Base-by-base conservation (phyloP, 2,113 vertebrate species). In the Corapipo altera region DNA sequence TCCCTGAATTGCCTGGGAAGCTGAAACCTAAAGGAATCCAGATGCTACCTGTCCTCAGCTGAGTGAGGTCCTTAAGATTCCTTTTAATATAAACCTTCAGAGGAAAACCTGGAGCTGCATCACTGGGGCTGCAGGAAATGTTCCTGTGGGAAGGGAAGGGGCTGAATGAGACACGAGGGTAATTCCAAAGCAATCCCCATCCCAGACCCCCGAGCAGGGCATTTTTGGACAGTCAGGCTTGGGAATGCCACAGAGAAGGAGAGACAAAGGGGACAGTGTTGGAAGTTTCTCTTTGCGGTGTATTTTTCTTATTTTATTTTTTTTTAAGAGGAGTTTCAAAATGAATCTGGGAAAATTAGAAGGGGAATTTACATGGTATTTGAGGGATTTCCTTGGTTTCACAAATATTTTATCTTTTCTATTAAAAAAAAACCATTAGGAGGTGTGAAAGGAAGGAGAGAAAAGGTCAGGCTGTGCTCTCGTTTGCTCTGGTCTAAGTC, bases 341-440 rank as follows among this genome's bases (percentile, higher is more conserved):
- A 79, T 8, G 67, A 96, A 76, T 90, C 91, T 81, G 52, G 69
- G 61, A 93, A 96, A 96, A 96, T 94, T 96, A 96, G 79, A 77
- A 85, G 77, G 88, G 85, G 92, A 91, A 96, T 96, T 95, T 96
- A 93, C 90, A 89, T 94, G 90, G 96, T 94, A 96, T 97, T 97
- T 96, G 93, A 97, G 85, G 93, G 93, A 96, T 97, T 95, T 96
- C 94, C 91, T 93, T 5, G 93, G 93, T 96, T 90, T 95, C 90
- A 90, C 92, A 90, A 90, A 93, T 92, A 96, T 96, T 96, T 96
- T 86, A 93, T 77, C 92, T 95, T 80, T 97, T 37, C 94, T 90
- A 94, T 94, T 91, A 85, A 95, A 96, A 93, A 96, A 91, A 93
- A 90, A 8, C 43, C 91, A 93, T 94, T 64, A 96, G 79, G 95